A percentile compares a stretch with the other conserved stretches of the same genome.
phyloP scores from a whole-genome alignment of 2,888 invertebrate genomes.

The Taenaris catops region DNA sequence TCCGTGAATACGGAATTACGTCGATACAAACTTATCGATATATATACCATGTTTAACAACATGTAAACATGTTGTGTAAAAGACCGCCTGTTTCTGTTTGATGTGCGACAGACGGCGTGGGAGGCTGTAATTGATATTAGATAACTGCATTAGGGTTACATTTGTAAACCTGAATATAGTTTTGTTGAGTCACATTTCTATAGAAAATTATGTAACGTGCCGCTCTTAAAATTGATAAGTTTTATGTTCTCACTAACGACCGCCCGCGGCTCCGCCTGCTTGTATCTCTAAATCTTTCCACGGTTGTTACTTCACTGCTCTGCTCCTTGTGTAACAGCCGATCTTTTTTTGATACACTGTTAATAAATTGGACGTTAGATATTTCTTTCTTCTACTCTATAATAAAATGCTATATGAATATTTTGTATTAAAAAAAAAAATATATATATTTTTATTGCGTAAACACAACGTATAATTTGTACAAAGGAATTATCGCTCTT shows the following conservation, averaged over 20 bases:
- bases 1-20: constrained; percentile 13
- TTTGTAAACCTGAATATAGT: constrained; percentile 49
- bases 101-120: constrained; percentile 56
- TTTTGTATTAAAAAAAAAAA: too few relatives aligned
- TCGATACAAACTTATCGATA: constrained; percentile 16
- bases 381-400: too few relatives aligned
- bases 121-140: constrained; percentile 65
- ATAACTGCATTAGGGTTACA: constrained; percentile 64
- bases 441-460: too few relatives aligned
- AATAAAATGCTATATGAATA: too few relatives aligned
- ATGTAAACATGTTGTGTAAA: constrained; percentile 26
- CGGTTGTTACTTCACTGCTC: constrained; percentile 10
- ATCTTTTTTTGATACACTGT: too few relatives aligned
- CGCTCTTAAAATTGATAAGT: constrained; percentile 28
- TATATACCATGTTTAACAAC: constrained; percentile 19
- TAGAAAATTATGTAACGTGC: constrained; percentile 27
- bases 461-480: too few relatives aligned
- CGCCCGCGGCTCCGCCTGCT: constrained; percentile 30
- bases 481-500: too few relatives aligned
- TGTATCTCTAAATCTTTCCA: constrained; percentile 20
- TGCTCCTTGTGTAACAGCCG: constrained; percentile 11
- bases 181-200: constrained; percentile 49
- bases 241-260: constrained; percentile 28
- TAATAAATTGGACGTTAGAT: too few relatives aligned
- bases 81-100: constrained; percentile 25